Evolutionary conservation across 2,888 invertebrate genomes (phyloP).

Genomic region (Dendrolimus houi): DNA sequence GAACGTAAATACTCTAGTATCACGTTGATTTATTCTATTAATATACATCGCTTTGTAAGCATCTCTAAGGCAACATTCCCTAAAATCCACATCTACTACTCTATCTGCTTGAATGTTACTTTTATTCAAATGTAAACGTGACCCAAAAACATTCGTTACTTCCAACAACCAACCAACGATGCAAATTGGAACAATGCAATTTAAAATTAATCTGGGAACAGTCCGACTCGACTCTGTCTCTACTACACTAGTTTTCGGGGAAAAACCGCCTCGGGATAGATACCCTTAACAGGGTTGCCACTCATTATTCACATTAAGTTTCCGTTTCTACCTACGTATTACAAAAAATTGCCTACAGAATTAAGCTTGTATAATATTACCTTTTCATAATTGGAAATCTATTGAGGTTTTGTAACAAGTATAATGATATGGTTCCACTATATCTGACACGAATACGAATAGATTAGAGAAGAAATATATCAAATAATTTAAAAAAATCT

Average conservation of each 20-base stretch:
- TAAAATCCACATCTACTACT: background rate
- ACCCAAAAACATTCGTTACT: background rate
- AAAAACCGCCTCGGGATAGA: background rate
- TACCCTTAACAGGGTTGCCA: background rate
- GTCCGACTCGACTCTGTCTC: conserved; percentile 6
- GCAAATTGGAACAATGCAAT: conserved; percentile 26
- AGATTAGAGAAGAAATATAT: no score
- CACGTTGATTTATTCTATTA: no score
- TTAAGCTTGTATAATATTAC: no score
- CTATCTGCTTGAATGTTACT: background rate
- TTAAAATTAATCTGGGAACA: conserved; percentile 28
- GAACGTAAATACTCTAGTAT: no score
- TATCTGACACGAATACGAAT: no score
- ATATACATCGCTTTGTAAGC: no score
- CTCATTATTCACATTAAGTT: background rate
- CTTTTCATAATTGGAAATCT: no score
- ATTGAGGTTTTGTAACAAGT: no score
- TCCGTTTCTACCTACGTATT: conserved; percentile 4
- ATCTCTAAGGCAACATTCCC: no score
- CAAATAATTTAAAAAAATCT: no score
- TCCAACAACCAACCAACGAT: background rate
- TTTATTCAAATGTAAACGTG: background rate
- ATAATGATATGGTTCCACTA: no score
- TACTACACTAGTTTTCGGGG: background rate
- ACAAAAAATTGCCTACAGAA: no score